phyloP scores from a whole-genome alignment of 1,140 invertebrate genomes.

The Conus betulinus region DNA sequence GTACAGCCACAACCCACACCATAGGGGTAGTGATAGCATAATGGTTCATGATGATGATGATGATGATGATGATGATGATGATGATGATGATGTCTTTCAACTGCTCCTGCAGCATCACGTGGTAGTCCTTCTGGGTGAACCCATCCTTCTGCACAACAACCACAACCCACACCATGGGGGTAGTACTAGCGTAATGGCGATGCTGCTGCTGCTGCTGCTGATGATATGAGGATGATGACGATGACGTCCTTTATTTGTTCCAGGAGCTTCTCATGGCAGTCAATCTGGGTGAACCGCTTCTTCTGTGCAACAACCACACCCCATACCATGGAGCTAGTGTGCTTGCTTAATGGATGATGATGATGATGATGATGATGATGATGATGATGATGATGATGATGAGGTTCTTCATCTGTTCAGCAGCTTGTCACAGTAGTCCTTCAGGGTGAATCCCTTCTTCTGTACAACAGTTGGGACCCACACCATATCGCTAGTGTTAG shows the following conservation, averaged over 20 bases:
- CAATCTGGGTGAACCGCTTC: too few relatives aligned
- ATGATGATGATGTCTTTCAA: slow-evolving; percentile 35
- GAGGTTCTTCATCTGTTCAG: slow-evolving; percentile 70
- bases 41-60: slow-evolving; percentile 37
- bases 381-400: slow-evolving; percentile 53
- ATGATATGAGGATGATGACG: slow-evolving; percentile 25
- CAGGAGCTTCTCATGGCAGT: not conserved
- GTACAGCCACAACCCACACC: too few relatives aligned
- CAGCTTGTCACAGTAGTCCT: slow-evolving; percentile 67
- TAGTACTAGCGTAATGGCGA: not conserved
- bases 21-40: not conserved
- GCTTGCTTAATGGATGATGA: not conserved
- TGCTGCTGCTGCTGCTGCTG: slow-evolving; percentile 38
- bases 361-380: slow-evolving; percentile 41
- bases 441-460: slow-evolving; percentile 60
- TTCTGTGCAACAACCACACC: slow-evolving; percentile 2
- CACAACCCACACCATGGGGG: not conserved
- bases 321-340: not conserved
- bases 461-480: not conserved
- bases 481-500: not conserved
- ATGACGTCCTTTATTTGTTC: not conserved
- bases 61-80: slow-evolving; percentile 41
- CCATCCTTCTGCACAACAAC: not conserved
- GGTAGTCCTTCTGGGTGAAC: too few relatives aligned
- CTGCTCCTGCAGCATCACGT: not conserved